Base-by-base conservation (phyloP, 2,888 invertebrate genomes). In the Drosophila suboccidentalis region DNA sequence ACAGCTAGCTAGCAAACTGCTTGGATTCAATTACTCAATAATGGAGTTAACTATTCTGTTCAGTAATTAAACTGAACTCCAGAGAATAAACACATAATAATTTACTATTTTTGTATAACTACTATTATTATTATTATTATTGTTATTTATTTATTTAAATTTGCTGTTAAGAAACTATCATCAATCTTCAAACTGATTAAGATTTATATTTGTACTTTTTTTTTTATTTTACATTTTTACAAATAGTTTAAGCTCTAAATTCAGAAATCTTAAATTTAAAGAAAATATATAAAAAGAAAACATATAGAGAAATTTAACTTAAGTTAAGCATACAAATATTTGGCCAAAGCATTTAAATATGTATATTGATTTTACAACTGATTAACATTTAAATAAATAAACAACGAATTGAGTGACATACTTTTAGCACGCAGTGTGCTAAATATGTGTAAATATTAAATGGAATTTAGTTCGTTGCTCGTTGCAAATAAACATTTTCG, bases 391-490 rank as follows among this genome's bases (percentile, higher is more conserved):
- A 10, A n/a, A 19, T 39, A 15, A 53, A 39, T 39, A n/a, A 26
- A 32, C 32, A 32, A 55, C n/a, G 26, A 13, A 10, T 22, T 22
- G n/a, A 13, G 15, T 36, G 47, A 0, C 1, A 17, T 17, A 44
- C 34, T 44, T 47, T 51, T 34, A n/a, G 10, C 13, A 10, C 11
- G 0, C 54, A 79, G 61, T 75, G 75, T 74, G 22, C 29, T 13
- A 8, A 43, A 74, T n/a, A n/a, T n/a, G n/a, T n/a, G 54, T 47
- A 55, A 75, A 75, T 68, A 73, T 51, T 19, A 59, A 74, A 58
- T 41, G 17, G 41, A 47, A 57, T 59, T 65, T 32, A 44, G 39
- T 57, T 55, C 17, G 36, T 49, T 26, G 22, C 50, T 38, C 26
- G 32, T 44, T 34, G 46, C 36, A 55, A 61, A 73, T 75, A 75